These are phyloP conservation scores for Drosophila oshimai DNA, from an alignment of 1,140 invertebrate genomes.

Conservation along the genomic window DNA sequence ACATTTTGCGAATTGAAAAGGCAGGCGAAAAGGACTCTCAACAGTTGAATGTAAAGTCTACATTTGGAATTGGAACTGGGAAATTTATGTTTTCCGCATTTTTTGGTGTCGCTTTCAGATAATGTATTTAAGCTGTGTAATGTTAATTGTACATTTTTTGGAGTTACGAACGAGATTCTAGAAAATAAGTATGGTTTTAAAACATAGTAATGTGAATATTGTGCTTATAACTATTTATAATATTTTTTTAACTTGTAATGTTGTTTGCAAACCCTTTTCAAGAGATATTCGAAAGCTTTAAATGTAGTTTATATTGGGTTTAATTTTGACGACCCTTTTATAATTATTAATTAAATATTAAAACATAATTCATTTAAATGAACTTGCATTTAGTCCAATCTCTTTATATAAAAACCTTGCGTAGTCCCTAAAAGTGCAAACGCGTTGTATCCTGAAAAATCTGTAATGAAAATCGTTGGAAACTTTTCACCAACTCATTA, in stretches of 20 bases:
- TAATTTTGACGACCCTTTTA: no score
- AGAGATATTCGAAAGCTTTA: no score
- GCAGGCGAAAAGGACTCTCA: conserved; percentile 1
- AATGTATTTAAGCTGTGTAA: background rate
- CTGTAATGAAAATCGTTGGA: background rate
- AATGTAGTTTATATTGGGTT: no score
- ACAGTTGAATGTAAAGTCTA: conserved; percentile 4
- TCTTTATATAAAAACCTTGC: background rate
- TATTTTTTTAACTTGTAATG: no score
- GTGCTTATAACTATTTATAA: no score
- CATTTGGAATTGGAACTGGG: background rate
- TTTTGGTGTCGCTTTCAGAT: background rate
- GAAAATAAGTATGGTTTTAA: no score
- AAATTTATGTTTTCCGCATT: conserved; percentile 17
- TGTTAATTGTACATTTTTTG: no score
- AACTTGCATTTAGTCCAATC: background rate
- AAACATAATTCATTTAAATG: background rate
- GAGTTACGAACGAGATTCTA: no score
- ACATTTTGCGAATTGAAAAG: conserved; percentile 39
- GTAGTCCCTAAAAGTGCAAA: background rate
- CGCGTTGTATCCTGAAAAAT: background rate
- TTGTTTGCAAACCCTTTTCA: no score
- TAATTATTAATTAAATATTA: no score
- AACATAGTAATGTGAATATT: no score
- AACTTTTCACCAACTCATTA: conserved; percentile 26